A percentile compares a stretch with the other conserved stretches of the same genome.
Conservation (phyloP, 2,888 invertebrate species). For the Amiota mariae region DNA sequence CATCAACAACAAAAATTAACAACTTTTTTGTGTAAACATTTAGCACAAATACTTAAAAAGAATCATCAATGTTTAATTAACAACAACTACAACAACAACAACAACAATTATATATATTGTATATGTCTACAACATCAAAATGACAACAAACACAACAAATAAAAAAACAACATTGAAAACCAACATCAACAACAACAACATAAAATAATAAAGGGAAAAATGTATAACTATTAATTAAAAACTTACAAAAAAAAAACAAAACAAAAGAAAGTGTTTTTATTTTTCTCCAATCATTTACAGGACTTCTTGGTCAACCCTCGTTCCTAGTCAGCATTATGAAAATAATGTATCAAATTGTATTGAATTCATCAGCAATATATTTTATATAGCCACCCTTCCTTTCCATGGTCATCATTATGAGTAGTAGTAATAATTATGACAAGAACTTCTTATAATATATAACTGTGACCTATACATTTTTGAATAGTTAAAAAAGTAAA, state of each 20-base stretch:
- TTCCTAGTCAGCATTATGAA: too few relatives aligned
- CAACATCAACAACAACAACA: conserved; percentile 55
- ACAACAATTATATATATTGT: neutral
- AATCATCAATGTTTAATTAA: conserved; percentile 23
- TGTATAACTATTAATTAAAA: conserved; percentile 64
- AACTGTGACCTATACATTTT: too few relatives aligned
- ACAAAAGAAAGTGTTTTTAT: too few relatives aligned
- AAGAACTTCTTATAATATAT: too few relatives aligned
- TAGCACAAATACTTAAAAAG: conserved; percentile 37
- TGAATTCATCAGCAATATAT: too few relatives aligned
- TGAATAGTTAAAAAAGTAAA: too few relatives aligned
- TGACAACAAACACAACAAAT: conserved; percentile 17
- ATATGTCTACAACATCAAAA: neutral
- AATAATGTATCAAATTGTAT: too few relatives aligned
- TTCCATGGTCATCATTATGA: too few relatives aligned
- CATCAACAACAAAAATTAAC: conserved; percentile 23
- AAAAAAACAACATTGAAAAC: conserved; percentile 52
- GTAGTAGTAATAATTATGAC: too few relatives aligned
- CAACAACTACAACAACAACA: neutral
- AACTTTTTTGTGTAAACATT: neutral
- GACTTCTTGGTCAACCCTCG: too few relatives aligned
- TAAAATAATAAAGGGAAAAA: conserved; percentile 61
- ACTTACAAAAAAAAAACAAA: conserved; percentile 47
- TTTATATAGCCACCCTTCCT: too few relatives aligned
- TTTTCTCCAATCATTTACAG: too few relatives aligned